These are phyloP conservation scores for Epizoanthus stellaris DNA, from an alignment of 92 coral and sea anemone species.

Conservation along the genomic window DNA sequence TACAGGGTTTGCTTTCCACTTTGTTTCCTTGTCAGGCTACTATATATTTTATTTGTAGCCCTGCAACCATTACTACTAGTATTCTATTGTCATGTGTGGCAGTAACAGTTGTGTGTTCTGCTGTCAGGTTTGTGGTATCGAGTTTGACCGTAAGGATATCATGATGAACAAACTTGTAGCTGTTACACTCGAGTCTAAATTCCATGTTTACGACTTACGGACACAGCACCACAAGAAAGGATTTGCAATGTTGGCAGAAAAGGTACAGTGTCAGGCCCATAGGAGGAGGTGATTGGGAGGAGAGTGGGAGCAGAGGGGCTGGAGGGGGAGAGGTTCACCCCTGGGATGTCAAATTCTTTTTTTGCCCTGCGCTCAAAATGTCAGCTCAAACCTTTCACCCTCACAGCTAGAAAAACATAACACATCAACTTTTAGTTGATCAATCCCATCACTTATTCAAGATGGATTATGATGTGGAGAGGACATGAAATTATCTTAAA, in stretches of 20 bases:
- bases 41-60: too few species aligned
- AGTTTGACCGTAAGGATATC: constrained; percentile 96
- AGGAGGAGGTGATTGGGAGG: background rate
- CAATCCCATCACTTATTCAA: too few species aligned
- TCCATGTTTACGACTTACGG: constrained; percentile 93
- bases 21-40: too few species aligned
- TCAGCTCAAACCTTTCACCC: too few species aligned
- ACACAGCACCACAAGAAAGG: constrained; percentile 97
- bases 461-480: too few species aligned
- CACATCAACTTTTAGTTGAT: too few species aligned
- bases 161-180: constrained; percentile 95
- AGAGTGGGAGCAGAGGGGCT: background rate
- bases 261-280: constrained; percentile 55
- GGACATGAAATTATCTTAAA: too few species aligned
- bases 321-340: too few species aligned
- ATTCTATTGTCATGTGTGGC: background rate
- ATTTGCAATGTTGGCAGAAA: constrained; percentile 88
- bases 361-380: too few species aligned
- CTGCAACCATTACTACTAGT: background rate
- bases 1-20: too few species aligned
- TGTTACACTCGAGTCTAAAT: constrained; percentile 95
- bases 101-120: background rate
- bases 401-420: too few species aligned
- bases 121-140: constrained; percentile 90
- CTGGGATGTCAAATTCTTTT: too few species aligned